Percentiles rank a stretch among this genome's conserved stretches.
Evolutionary conservation across 2,888 invertebrate genomes (phyloP).

Genomic region (Drosophila bunnanda): DNA sequence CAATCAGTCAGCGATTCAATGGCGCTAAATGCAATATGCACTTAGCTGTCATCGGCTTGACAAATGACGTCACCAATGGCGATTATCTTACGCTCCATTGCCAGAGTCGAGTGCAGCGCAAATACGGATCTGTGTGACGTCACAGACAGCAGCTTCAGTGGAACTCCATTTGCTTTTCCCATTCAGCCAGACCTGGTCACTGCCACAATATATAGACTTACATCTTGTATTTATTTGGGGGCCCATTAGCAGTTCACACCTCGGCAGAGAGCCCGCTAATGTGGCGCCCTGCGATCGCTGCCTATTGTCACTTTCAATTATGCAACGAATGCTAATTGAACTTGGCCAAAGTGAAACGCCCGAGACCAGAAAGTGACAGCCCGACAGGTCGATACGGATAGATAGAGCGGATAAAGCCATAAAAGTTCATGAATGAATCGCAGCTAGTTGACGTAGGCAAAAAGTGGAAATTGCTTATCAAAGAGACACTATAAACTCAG

Average conservation of each 20-base stretch:
- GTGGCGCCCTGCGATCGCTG: conserved; percentile 50
- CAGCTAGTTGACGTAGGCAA: conserved; percentile 5
- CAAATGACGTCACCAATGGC: conserved; percentile 72
- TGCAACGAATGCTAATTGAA: conserved; percentile 58
- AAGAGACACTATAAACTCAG: background rate
- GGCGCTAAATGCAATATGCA: conserved; percentile 61
- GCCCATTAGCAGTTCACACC: conserved; percentile 52
- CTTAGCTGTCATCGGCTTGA: conserved; percentile 66
- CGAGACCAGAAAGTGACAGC: conserved; percentile 32
- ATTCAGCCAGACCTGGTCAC: background rate
- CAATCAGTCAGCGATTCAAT: conserved; percentile 51
- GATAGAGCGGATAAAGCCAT: conserved; percentile 37
- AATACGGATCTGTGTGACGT: conserved; percentile 43
- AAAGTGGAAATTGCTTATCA: conserved; percentile 21
- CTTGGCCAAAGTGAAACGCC: conserved; percentile 42
- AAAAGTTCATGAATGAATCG: conserved; percentile 35
- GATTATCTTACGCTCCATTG: conserved; percentile 28
- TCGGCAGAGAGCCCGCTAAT: conserved; percentile 38
- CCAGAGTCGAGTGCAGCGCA: conserved; percentile 14
- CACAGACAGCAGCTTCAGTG: conserved; percentile 9
- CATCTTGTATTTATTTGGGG: conserved; percentile 26
- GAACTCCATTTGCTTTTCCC: conserved; percentile 23
- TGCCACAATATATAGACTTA: background rate
- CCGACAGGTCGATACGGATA: conserved; percentile 12
- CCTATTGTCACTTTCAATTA: conserved; percentile 63